Evolutionary conservation across 2,797 vertebrate genomes (phyloP).

Genomic region (Typhlichthys subterraneus): DNA sequence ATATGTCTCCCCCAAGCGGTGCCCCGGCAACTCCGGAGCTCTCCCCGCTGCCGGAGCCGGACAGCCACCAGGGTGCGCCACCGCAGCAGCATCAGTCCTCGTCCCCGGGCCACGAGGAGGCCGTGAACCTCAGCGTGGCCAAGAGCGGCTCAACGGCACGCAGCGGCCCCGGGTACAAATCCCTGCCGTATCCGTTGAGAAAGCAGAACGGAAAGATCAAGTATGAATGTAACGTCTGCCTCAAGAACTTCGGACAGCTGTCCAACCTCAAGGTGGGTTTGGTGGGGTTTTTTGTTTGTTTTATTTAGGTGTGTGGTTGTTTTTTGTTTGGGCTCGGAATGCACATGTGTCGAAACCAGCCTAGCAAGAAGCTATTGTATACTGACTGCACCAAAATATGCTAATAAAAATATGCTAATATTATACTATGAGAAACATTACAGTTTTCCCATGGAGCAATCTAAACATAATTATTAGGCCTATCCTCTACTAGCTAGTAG

Average conservation of each 20-base stretch:
- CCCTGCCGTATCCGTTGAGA: constrained; percentile 79
- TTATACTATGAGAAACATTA: too few relatives aligned
- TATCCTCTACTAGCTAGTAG: too few relatives aligned
- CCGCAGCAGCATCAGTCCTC: constrained; percentile 37
- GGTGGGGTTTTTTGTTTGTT: not conserved
- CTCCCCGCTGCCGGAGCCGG: constrained; percentile 66
- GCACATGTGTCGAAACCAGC: too few relatives aligned
- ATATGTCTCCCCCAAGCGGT: constrained; percentile 65
- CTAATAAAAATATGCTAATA: too few relatives aligned
- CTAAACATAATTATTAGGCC: too few relatives aligned
- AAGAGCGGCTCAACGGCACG: constrained; percentile 44
- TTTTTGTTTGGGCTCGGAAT: too few relatives aligned
- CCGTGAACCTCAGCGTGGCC: constrained; percentile 74
- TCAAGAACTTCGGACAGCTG: constrained; percentile 88
- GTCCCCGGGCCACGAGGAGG: constrained; percentile 64
- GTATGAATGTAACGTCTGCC: constrained; percentile 86
- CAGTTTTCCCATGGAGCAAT: too few relatives aligned
- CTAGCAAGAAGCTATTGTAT: too few relatives aligned
- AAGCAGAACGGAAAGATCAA: constrained; percentile 86
- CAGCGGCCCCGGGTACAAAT: constrained; percentile 62
- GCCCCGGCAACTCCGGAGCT: constrained; percentile 72
- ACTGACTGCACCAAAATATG: too few relatives aligned
- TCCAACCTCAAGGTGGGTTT: constrained; percentile 88
- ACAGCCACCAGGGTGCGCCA: constrained; percentile 20
- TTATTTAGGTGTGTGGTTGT: not conserved